Base-by-base conservation (phyloP, 2,888 invertebrate species). In the Physocephala rufipes region DNA sequence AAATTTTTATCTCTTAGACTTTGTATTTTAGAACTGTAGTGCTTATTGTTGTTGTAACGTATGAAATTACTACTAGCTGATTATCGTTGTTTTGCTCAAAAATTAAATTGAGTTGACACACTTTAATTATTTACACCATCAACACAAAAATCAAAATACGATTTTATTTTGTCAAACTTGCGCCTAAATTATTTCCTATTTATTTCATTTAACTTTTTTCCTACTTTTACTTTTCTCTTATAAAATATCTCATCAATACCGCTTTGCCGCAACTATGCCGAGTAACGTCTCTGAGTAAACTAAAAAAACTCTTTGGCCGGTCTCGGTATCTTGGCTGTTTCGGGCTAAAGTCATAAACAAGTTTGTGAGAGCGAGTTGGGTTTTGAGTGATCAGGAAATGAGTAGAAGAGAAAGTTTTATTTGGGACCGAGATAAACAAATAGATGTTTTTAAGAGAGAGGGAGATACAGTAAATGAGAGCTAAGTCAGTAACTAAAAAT, bases 281-380 rank as follows among this genome's bases (percentile, higher is more conserved):
- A 62, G 47, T 61, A 62, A 68, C 68, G 68, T 68, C 62, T 68
- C 61, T 68, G 68, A 68, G 68, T 68, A 28, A 68, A 68, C 68
- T 68, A 30, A 68, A n/a, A n/a, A 36, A 36, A 68, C 61, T 53
- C 51, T 36, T n/a, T 55, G 49, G 13, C 49, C 58, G 58, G 28
- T 58, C 12, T 1, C 26, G 49, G 19, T 3, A 5, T 1, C n/a
- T 49, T 19, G 49, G 16, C 13, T 16, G 49, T 49, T 16, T 45
- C 66, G 24, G 55, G n/a, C n/a, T 55, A 36, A 36, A 24, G 30
- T 26, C 67, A 58, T 28, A 26, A 30, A 13, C 21, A 45, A 24
- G 45, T 28, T 36, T 26, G 26, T 15, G 67, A 68, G 59, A 47
- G 13, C 49, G 47, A 47, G 61, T 59, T 67, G 24, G 26, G 45